A percentile compares a stretch with the other conserved stretches of the same genome.
Evolutionary conservation across 2,113 vertebrate genomes (phyloP).

Genomic region (Scatophagus argus): DNA sequence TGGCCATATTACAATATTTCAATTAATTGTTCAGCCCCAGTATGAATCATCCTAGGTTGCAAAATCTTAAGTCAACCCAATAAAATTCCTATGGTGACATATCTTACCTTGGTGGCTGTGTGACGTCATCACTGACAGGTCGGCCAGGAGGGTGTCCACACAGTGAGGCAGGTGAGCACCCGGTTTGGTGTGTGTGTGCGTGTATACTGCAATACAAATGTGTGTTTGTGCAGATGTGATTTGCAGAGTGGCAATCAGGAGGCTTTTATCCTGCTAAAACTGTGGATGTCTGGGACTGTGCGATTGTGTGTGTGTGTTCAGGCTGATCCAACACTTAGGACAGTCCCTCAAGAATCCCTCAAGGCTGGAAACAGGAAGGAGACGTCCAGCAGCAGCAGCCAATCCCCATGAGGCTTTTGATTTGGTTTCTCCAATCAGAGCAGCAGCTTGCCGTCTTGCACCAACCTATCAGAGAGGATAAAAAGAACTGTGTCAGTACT

Average conservation of each 20-base stretch:
- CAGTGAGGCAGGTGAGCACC: not conserved
- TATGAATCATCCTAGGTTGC: no score
- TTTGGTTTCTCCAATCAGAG: conserved; percentile 57
- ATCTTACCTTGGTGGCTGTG: conserved; percentile 80
- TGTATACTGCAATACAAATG: conserved; percentile 1
- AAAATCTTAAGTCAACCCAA: no score
- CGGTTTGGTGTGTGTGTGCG: not conserved
- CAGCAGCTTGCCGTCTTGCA: conserved; percentile 9
- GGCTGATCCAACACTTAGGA: conserved; percentile 34
- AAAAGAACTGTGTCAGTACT: not conserved
- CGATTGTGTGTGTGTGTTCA: conserved; percentile 8
- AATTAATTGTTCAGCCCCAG: no score
- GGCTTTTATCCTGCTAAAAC: conserved; percentile 29
- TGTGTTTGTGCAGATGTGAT: conserved; percentile 22
- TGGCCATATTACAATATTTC: no score
- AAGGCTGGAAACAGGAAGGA: conserved; percentile 62
- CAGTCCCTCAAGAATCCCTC: conserved; percentile 25
- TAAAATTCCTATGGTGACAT: no score
- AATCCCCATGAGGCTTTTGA: conserved; percentile 72
- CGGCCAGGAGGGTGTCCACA: conserved; percentile 1
- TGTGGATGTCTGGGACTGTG: conserved; percentile 1
- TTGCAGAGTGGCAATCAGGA: conserved; percentile 12
- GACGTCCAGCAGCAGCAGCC: conserved; percentile 54
- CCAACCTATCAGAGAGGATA: conserved; percentile 56
- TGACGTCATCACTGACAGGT: conserved; percentile 75